Percentiles rank a stretch among this genome's conserved stretches.
phyloP scores from a whole-genome alignment of 2,888 invertebrate species.

The Acanthosoma haemorrhoidale region DNA sequence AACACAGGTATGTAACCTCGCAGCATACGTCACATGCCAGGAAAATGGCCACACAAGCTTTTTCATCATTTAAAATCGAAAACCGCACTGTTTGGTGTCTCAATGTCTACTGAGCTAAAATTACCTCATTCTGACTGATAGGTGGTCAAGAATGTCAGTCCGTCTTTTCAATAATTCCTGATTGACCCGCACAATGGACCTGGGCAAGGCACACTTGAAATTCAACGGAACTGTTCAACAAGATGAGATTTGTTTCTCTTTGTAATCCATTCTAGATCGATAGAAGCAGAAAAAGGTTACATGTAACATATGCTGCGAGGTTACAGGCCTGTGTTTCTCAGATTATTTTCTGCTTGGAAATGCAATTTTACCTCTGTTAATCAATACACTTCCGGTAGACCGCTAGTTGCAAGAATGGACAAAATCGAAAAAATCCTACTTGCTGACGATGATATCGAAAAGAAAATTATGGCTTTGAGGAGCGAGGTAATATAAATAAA shows the following conservation, averaged over 20 bases:
- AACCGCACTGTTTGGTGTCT: no score
- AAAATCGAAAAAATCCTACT: conserved; percentile 17
- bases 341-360: not conserved
- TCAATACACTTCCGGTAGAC: not conserved
- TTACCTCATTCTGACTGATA: no score
- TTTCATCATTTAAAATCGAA: no score
- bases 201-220: no score
- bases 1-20: not conserved
- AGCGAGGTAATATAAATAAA: conserved; percentile 8
- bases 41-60: no score
- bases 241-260: no score
- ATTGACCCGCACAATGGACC: no score
- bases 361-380: not conserved
- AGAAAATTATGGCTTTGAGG: conserved; percentile 20
- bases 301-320: not conserved
- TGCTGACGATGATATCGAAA: conserved; percentile 10
- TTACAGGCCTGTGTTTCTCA: not conserved
- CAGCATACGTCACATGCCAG: not conserved
- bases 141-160: no score
- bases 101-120: no score
- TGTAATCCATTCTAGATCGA: no score
- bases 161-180: no score
- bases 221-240: no score
- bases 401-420: not conserved
- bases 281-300: not conserved